phyloP scores from a whole-genome alignment of 2,888 invertebrate genomes.

The Metellina segmentata region DNA sequence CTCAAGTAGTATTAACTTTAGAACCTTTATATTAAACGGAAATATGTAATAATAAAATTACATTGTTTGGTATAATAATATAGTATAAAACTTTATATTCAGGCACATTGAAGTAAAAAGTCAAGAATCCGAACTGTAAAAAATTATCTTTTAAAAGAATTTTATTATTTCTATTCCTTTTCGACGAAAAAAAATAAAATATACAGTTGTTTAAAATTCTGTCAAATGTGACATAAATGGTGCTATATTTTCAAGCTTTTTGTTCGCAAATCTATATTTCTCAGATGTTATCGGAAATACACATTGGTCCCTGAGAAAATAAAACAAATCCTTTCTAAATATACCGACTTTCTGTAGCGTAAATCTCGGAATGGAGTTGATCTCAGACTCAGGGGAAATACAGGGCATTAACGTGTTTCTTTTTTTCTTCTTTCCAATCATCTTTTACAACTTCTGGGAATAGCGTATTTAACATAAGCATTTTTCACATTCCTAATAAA shows the following conservation, averaged over 20 bases:
- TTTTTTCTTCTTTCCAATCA: neutral
- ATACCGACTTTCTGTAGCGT: neutral
- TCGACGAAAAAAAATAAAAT: neutral
- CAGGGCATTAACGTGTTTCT: neutral
- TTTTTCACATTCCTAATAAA: neutral
- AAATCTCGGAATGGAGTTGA: neutral
- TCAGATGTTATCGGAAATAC: neutral
- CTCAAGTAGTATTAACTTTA: no score
- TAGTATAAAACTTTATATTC: no score
- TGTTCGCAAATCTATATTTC: neutral
- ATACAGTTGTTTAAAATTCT: neutral
- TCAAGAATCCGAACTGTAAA: neutral
- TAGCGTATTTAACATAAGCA: neutral
- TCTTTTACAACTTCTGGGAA: neutral
- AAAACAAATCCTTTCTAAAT: neutral
- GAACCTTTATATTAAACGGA: no score
- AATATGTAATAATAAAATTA: no score
- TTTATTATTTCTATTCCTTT: neutral
- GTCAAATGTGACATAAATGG: neutral
- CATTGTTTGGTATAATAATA: no score
- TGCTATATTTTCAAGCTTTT: neutral
- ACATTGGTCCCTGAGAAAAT: neutral
- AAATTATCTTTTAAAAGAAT: no score
- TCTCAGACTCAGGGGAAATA: neutral
- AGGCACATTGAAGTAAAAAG: neutral